Conservation (phyloP, 1,140 invertebrate species). For the Chrysomallon squamiferum region DNA sequence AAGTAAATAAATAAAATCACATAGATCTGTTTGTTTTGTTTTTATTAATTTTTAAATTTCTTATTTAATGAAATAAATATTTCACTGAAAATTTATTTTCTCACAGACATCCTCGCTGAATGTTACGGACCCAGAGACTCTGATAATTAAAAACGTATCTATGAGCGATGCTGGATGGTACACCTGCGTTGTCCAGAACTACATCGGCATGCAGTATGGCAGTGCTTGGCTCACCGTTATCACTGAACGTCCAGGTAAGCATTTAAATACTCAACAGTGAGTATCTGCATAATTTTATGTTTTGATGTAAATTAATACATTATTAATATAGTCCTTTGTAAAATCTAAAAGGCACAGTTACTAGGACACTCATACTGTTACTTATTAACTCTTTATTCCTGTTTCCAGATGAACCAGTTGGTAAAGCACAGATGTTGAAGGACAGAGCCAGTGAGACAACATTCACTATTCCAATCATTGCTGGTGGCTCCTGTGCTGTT, state of each 20-base stretch:
- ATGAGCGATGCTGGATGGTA: slow-evolving; percentile 91
- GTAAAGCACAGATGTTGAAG: too few species aligned
- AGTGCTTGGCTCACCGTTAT: slow-evolving; percentile 83
- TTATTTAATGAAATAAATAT: too few species aligned
- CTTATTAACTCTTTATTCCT: too few species aligned
- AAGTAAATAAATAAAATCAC: too few species aligned
- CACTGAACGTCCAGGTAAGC: not conserved
- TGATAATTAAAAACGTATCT: slow-evolving; percentile 83
- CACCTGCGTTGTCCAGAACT: slow-evolving; percentile 86
- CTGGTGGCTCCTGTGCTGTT: slow-evolving; percentile 12
- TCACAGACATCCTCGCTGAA: slow-evolving; percentile 47
- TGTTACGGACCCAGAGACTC: slow-evolving; percentile 70
- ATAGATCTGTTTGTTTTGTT: too few species aligned
- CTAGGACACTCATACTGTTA: too few species aligned
- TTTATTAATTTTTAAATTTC: too few species aligned
- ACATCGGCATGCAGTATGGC: slow-evolving; percentile 76
- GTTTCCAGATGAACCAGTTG: too few species aligned
- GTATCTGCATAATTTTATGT: not conserved
- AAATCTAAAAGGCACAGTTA: too few species aligned
- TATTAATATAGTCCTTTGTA: too few species aligned
- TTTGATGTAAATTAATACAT: slow-evolving; percentile 7
- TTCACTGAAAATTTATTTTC: too few species aligned
- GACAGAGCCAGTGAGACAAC: not conserved
- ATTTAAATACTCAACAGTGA: not conserved
- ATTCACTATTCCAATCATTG: not conserved